Base-by-base conservation (phyloP, 2,797 vertebrate genomes). In the Cossypha caffra region DNA sequence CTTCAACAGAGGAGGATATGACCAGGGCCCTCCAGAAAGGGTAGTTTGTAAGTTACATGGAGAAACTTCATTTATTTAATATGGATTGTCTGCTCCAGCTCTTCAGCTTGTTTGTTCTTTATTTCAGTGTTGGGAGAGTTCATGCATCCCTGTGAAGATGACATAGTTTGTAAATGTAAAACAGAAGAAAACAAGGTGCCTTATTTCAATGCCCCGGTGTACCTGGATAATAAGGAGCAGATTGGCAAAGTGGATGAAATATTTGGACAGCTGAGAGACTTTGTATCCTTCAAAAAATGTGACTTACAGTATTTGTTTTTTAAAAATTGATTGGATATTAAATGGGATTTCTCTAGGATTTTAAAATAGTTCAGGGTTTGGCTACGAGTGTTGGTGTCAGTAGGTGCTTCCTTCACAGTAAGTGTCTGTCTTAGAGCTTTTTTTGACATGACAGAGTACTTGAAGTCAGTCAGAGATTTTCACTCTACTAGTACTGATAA, bases 191-290 rank as follows among this genome's bases (percentile, higher is more conserved):
- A 98, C 97, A 99, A 99, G 92, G 99, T 99, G 82, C 99, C 99
- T 66, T 99, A 99, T 96, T 99, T 99, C 97, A 99, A 99, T 4
- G 99, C 99, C 18, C 99, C 99, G 0, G 99, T 99, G 45, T 99
- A 99, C 90, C 96, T 99, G 98, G 99, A 99, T 95, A 99, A 99
- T 97, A 99, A 99, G 97, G 99, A 99, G 81, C 99, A 99, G 95
- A 99, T 99, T 26, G 99, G 99, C 31, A 99, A 99, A 97, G 99
- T 99, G 95, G 99, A 99, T 88, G 99, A 99, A 97, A 99, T 99
- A 96, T 99, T 99, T 6, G 99, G 99, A 25, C 99, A 99, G 92
- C 98, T 99, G 45, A 98, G 99, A 79, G 99, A 99, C 92, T 99
- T 99, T 98, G 99, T 99, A 99, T 99, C 99, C 98, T 99, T 99